These are phyloP conservation scores for Peromyscus nudipes DNA, from an alignment of 2,797 vertebrate genomes.

Conservation along the genomic window DNA sequence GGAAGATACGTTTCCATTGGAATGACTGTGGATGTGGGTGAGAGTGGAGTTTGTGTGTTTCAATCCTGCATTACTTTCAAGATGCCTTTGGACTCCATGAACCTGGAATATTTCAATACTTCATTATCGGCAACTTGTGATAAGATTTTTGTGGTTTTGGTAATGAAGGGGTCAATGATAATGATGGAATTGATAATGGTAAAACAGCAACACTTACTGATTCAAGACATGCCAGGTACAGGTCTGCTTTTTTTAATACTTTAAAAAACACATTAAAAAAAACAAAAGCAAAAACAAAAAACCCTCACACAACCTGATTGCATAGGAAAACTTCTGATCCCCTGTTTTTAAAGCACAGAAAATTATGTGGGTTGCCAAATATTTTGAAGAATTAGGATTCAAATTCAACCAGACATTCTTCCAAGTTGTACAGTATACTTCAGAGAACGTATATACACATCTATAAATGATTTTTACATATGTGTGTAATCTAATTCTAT, in stretches of 20 bases:
- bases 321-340: neutral
- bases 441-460: neutral
- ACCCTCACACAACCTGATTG: neutral
- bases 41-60: neutral
- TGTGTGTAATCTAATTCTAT: neutral
- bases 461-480: neutral
- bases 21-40: neutral
- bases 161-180: conserved; percentile 39
- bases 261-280: neutral
- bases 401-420: neutral
- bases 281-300: neutral
- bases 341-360: neutral
- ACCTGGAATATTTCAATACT: neutral
- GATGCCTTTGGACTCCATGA: neutral
- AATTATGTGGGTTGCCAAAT: neutral
- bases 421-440: neutral
- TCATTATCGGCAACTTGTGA: conserved; percentile 21
- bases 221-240: neutral
- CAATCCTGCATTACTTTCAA: neutral
- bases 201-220: neutral
- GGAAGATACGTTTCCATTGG: neutral
- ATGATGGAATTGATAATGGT: neutral
- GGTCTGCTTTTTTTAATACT: neutral
- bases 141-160: neutral
- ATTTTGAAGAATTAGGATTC: neutral